Evolutionary conservation across 2,888 invertebrate species (phyloP).

Genomic region (Caenorhabditis afra): DNA sequence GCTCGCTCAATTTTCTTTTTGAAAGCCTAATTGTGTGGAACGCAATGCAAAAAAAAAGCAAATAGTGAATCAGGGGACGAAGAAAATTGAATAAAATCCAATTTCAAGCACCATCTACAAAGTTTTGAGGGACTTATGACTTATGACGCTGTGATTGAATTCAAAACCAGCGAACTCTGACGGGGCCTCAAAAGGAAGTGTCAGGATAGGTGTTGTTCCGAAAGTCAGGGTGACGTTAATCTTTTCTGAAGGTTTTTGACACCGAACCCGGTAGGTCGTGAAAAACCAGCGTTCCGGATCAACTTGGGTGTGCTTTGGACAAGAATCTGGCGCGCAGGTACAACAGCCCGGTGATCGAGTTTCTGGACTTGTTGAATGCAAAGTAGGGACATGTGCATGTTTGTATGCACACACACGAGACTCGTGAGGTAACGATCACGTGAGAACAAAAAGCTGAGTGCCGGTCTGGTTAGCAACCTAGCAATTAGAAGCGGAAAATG

Average conservation of each 20-base stretch:
- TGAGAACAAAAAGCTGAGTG: slow-evolving; percentile 3
- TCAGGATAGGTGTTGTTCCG: too few species aligned
- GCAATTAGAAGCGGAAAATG: too few species aligned
- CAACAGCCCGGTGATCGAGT: neutral
- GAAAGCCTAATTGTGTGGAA: slow-evolving; percentile 19
- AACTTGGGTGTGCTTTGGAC: slow-evolving; percentile 5
- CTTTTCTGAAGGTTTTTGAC: too few species aligned
- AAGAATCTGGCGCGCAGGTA: too few species aligned
- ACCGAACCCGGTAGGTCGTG: too few species aligned
- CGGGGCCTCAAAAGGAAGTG: neutral
- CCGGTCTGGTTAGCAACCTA: too few species aligned
- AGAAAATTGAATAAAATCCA: slow-evolving; percentile 1
- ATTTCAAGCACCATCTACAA: too few species aligned
- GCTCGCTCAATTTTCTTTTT: slow-evolving; percentile 3
- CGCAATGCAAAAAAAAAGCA: slow-evolving; percentile 4
- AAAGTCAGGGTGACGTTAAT: too few species aligned
- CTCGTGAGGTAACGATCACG: slow-evolving; percentile 33
- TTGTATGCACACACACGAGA: slow-evolving; percentile 18
- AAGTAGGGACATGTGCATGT: slow-evolving; percentile 28
- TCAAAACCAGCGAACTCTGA: slow-evolving; percentile 18
- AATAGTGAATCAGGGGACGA: neutral
- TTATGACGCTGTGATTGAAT: neutral
- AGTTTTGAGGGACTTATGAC: too few species aligned
- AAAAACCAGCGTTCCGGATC: slow-evolving; percentile 1
- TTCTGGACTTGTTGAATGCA: slow-evolving; percentile 9